A percentile compares a stretch with the other conserved stretches of the same genome.
Evolutionary conservation across 2,888 invertebrate genomes (phyloP).

Genomic region (Apotomis betuletana): DNA sequence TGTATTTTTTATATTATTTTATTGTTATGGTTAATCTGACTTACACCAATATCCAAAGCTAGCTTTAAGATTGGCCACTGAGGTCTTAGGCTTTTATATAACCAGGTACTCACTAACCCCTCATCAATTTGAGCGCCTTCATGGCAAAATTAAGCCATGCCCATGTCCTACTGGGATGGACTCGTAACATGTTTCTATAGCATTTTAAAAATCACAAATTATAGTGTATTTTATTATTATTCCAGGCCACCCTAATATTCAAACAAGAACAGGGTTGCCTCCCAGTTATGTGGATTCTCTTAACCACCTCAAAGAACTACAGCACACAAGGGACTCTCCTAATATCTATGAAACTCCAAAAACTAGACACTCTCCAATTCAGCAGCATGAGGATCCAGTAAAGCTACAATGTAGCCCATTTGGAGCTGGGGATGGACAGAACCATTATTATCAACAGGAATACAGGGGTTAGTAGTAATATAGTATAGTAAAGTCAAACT

Average conservation of each 20-base stretch:
- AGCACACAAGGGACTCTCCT: conserved; percentile 65
- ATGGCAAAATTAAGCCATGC: too few species aligned
- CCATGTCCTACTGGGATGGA: too few species aligned
- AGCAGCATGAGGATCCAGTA: conserved; percentile 64
- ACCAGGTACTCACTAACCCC: too few species aligned
- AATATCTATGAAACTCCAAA: conserved; percentile 73
- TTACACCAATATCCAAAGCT: too few species aligned
- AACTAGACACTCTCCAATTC: conserved; percentile 56
- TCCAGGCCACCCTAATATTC: conserved; percentile 54
- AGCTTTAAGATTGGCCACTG: too few species aligned
- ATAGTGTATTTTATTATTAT: not conserved
- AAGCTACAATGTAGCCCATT: conserved; percentile 68
- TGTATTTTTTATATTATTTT: too few species aligned
- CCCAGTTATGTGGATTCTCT: conserved; percentile 76
- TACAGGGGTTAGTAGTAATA: conserved; percentile 59
- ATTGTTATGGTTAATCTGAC: too few species aligned
- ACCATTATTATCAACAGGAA: conserved; percentile 70
- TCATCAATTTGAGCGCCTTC: too few species aligned
- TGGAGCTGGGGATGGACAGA: conserved; percentile 78
- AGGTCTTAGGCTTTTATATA: too few species aligned
- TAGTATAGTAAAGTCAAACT: not conserved
- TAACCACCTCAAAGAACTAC: conserved; percentile 69
- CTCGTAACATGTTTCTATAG: too few species aligned
- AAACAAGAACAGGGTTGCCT: conserved; percentile 63
- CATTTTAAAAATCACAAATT: not conserved